Base-by-base conservation (phyloP, 1,140 invertebrate genomes). In the Drosophila rhopaloa region DNA sequence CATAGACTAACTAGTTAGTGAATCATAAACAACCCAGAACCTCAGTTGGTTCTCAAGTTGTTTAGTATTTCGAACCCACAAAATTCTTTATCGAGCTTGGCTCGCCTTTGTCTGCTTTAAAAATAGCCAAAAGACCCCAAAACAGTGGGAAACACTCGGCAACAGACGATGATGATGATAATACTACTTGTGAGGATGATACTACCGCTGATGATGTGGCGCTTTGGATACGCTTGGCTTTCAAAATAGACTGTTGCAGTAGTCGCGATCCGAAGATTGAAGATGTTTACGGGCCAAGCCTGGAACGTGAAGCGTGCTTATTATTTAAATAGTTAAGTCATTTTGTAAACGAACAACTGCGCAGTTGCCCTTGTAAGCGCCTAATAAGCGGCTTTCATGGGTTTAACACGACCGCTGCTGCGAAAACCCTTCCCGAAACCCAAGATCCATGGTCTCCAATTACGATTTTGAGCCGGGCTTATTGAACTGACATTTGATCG, bases 251-350 rank as follows among this genome's bases (percentile, higher is more conserved):
- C 65, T 72, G 67, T 47, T 71, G 55, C 66, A 58, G 54, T 58
- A 32, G 44, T 50, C 37, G 51, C 35, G 37, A 70, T 70, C 38
- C 27, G n/a, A 19, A 57, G 44, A 76, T 37, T 57, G 10, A 37
- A 60, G 48, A 54, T 62, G 46, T 46, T 16, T 51, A 43, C 59
- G 16, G 27, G 16, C 40, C 32, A 29, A 44, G 53, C 57, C 41
- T 72, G 51, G 59, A 83, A 68, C 84, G 83, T 86, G 79, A 70
- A 79, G 48, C 56, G 54, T 62, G 71, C 41, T 65, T 79, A 88
- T 76, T 86, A 86, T 79, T 83, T 79, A 88, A 86, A 83, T 73
- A 88, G 56, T 38, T 53, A 51, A 60, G 65, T 86, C 61, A 82
- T 80, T 72, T 67, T 79, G 54, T 79, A 79, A 79, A 53, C 44